A percentile compares a stretch with the other conserved stretches of the same genome.
phyloP scores from a whole-genome alignment of 2,113 vertebrate genomes.

The Mastomys natalensis region DNA sequence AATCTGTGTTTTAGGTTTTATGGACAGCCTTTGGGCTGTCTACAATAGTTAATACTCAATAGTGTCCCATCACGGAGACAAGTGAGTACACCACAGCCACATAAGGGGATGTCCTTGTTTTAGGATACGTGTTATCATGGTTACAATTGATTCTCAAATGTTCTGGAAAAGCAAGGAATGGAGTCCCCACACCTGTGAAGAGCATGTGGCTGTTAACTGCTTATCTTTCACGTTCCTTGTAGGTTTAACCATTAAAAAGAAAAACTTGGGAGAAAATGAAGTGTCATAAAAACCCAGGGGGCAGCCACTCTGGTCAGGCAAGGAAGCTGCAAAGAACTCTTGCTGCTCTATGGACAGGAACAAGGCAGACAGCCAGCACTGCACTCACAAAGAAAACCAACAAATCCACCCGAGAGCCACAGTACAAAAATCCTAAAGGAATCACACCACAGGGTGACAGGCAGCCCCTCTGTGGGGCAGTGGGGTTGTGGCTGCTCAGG shows the following conservation, averaged over 20 bases:
- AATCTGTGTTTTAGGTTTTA: not conserved
- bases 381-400: not conserved
- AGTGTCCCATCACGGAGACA: not conserved
- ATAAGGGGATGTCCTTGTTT: fast-evolving
- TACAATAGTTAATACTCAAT: fast-evolving
- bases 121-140: not conserved
- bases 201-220: not conserved
- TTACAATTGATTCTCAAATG: not conserved
- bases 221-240: not conserved
- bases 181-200: not conserved
- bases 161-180: not conserved
- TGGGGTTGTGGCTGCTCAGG: fast-evolving
- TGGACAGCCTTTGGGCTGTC: fast-evolving
- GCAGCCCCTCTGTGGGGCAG: not conserved
- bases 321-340: not conserved
- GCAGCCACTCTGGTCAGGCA: not conserved
- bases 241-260: not conserved
- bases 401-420: not conserved
- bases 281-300: not conserved
- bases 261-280: not conserved
- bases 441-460: fast-evolving
- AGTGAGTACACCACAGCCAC: not conserved
- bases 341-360: not conserved
- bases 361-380: not conserved
- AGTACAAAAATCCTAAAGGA: not conserved